A percentile compares a stretch with the other conserved stretches of the same genome.
phyloP scores from a whole-genome alignment of 2,888 invertebrate species.

The Calameuta filiformis region DNA sequence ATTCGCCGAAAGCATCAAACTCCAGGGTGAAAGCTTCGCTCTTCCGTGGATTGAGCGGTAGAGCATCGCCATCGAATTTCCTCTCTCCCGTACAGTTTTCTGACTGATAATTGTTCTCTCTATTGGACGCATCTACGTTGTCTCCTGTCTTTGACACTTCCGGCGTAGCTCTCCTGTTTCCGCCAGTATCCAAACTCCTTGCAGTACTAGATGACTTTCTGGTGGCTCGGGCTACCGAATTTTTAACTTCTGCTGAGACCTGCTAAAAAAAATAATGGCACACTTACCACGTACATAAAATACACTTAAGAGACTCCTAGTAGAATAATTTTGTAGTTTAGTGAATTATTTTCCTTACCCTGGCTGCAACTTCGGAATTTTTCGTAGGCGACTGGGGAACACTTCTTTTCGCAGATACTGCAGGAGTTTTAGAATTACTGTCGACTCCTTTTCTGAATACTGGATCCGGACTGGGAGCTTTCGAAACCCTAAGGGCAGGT shows the following conservation, averaged over 20 bases:
- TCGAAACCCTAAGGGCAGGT: constrained; percentile 37
- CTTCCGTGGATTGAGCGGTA: neutral
- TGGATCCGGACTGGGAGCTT: constrained; percentile 49
- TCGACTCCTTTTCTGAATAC: constrained; percentile 30
- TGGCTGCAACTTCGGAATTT: constrained; percentile 35
- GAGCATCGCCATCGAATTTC: neutral
- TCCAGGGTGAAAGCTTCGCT: constrained; percentile 36
- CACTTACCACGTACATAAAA: neutral
- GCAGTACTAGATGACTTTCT: neutral
- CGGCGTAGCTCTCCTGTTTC: constrained; percentile 24
- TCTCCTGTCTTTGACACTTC: constrained; percentile 22
- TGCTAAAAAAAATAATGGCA: neutral
- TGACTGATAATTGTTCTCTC: neutral
- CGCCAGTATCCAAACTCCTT: neutral
- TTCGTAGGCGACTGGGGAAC: constrained; percentile 41
- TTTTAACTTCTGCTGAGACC: neutral
- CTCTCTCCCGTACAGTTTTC: neutral
- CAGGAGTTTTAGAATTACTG: constrained; percentile 20
- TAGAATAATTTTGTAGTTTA: neutral
- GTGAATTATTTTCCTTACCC: constrained; percentile 32
- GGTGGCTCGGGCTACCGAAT: constrained; percentile 13
- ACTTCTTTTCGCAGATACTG: constrained; percentile 30
- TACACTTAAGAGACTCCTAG: neutral
- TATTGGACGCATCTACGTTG: constrained; percentile 29
- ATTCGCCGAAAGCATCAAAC: constrained; percentile 27